A percentile compares a stretch with the other conserved stretches of the same genome.
Evolutionary conservation across 2,797 vertebrate genomes (phyloP).

Genomic region (Rousettus madagascariensis): DNA sequence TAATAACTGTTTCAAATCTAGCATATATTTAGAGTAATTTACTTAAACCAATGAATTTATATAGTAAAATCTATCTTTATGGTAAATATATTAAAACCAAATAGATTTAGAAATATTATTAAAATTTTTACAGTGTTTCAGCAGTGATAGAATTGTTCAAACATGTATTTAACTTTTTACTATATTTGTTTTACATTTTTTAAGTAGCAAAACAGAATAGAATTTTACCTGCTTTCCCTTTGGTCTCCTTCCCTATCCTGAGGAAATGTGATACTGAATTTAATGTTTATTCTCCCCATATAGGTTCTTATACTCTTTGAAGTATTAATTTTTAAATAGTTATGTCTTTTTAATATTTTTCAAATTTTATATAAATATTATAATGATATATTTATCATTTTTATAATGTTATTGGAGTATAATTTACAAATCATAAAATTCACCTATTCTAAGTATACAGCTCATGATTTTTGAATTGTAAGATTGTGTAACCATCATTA

Average conservation of each 20-base stretch:
- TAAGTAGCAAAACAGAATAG: neutral
- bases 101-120: neutral
- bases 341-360: neutral
- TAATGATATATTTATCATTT: neutral
- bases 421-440: neutral
- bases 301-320: neutral
- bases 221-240: neutral
- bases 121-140: neutral
- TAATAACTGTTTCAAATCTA: neutral
- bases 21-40: neutral
- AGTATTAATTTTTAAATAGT: neutral
- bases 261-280: neutral
- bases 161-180: neutral
- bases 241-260: neutral
- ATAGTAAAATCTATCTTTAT: neutral
- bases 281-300: neutral
- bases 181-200: neutral
- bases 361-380: neutral
- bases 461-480: neutral
- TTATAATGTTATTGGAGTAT: neutral
- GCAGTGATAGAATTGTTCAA: neutral
- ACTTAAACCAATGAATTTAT: neutral
- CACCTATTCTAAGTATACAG: neutral
- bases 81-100: neutral
- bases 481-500: neutral